Percentiles rank a stretch among this genome's conserved stretches.
Conservation (phyloP, 1,140 invertebrate genomes). For the Platorchestia sp. region DNA sequence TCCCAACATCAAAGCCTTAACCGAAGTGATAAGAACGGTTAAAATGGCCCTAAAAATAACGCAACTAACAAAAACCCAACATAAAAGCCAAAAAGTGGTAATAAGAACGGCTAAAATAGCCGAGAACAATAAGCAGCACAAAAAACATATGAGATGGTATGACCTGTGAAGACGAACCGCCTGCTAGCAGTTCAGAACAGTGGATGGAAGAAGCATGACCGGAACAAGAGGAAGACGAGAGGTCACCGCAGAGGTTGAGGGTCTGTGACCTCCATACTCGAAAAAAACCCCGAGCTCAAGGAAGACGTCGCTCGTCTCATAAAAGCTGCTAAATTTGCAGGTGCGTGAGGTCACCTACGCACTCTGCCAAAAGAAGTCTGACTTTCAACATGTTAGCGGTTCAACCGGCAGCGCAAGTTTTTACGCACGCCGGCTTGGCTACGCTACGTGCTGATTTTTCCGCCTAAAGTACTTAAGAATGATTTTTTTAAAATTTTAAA, state of each 20-base stretch:
- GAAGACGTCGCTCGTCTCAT: not conserved
- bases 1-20: not conserved
- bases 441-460: too few relatives aligned
- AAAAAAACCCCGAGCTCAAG: not conserved
- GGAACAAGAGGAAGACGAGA: not conserved
- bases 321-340: not conserved
- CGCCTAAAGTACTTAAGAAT: too few relatives aligned
- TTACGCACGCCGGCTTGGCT: too few relatives aligned
- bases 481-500: too few relatives aligned
- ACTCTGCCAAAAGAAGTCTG: too few relatives aligned
- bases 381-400: too few relatives aligned
- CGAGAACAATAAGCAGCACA: not conserved
- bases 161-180: too few relatives aligned
- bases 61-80: not conserved
- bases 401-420: too few relatives aligned
- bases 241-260: not conserved
- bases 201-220: not conserved
- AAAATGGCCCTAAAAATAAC: too few relatives aligned
- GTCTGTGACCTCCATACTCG: not conserved
- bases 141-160: not conserved
- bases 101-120: not conserved
- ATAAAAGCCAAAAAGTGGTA: not conserved
- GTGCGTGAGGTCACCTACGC: too few relatives aligned
- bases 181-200: too few relatives aligned
- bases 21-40: too few relatives aligned